Evolutionary conservation across 2,113 vertebrate genomes (phyloP).

Genomic region (Montifringilla adamsi): DNA sequence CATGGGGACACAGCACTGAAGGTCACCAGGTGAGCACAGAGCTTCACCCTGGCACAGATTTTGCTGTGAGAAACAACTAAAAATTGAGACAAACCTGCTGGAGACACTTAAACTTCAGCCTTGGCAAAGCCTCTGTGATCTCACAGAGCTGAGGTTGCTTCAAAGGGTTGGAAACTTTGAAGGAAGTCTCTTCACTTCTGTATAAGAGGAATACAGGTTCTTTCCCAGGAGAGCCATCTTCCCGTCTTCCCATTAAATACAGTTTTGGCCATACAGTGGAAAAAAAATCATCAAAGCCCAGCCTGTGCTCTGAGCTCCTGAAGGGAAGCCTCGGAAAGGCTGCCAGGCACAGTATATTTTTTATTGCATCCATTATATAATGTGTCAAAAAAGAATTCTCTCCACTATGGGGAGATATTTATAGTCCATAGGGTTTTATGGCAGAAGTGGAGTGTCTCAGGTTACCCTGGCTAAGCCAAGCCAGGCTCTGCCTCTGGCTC

Average conservation of each 20-base stretch:
- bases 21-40: background rate
- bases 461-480: background rate
- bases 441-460: background rate
- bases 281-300: background rate
- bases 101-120: background rate
- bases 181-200: background rate
- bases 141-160: background rate
- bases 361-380: slow-evolving; percentile 22
- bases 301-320: background rate
- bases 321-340: background rate
- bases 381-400: slow-evolving; percentile 33
- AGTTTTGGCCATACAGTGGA: background rate
- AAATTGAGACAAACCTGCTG: background rate
- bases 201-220: background rate
- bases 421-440: background rate
- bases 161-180: background rate
- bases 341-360: background rate
- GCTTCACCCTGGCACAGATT: background rate
- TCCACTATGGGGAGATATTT: background rate
- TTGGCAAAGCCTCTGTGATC: background rate
- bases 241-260: background rate
- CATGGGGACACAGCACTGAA: background rate
- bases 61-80: background rate
- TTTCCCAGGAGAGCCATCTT: background rate
- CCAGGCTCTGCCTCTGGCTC: background rate